phyloP scores from a whole-genome alignment of 2,888 invertebrate species.

The Eulithis testata region DNA sequence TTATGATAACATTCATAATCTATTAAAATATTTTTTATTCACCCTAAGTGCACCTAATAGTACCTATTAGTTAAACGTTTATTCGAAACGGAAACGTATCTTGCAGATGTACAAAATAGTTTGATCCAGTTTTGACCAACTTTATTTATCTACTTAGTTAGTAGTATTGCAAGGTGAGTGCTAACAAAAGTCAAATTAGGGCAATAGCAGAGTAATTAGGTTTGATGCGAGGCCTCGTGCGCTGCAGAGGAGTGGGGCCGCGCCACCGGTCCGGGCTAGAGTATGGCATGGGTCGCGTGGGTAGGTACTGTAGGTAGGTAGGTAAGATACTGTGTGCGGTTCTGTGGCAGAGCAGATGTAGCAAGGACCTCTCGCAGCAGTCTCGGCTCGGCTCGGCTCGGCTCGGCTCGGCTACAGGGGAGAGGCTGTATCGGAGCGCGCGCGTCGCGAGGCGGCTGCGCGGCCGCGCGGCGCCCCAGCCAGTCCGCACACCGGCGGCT shows the following conservation, averaged over 20 bases:
- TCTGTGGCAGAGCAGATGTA: constrained; percentile 17
- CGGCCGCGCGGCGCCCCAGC: constrained; percentile 68
- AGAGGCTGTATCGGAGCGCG: constrained; percentile 49
- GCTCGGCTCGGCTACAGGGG: constrained; percentile 44
- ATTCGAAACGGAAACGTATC: neutral
- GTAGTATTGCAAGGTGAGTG: constrained; percentile 12
- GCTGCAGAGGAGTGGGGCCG: constrained; percentile 15
- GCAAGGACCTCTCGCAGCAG: constrained; percentile 51
- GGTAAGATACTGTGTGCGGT: neutral
- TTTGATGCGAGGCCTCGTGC: constrained; percentile 19
- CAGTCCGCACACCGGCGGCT: constrained; percentile 85
- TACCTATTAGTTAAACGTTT: neutral
- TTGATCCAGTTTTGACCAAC: constrained; percentile 17
- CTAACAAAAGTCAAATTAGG: constrained; percentile 24
- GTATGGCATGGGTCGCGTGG: constrained; percentile 8
- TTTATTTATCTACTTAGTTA: constrained; percentile 3
- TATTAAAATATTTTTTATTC: neutral
- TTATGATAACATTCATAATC: neutral
- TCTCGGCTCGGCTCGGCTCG: too few species aligned
- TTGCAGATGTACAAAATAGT: constrained; percentile 10
- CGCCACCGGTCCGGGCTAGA: neutral
- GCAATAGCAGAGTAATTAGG: constrained; percentile 21
- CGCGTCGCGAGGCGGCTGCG: constrained; percentile 62
- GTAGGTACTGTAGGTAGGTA: neutral
- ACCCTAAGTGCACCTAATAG: neutral